A percentile compares a stretch with the other conserved stretches of the same genome.
Evolutionary conservation across 2,888 invertebrate genomes (phyloP).

Genomic region (Rhingia campestris): DNA sequence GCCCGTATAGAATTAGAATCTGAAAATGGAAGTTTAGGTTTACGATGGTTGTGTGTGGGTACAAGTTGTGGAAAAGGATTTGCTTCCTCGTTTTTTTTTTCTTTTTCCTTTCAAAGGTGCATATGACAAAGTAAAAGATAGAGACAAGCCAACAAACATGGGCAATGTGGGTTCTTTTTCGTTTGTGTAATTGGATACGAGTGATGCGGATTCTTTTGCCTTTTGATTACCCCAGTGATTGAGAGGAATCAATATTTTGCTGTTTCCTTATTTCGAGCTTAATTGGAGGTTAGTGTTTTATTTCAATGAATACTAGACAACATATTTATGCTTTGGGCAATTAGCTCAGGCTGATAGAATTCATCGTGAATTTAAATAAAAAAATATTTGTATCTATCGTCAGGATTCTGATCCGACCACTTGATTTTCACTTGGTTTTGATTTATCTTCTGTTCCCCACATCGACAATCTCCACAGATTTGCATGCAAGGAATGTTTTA

Average conservation of each 20-base stretch:
- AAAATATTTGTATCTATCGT: too few species aligned
- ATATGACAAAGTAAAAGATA: background rate
- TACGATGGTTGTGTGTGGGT: background rate
- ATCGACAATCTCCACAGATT: too few species aligned
- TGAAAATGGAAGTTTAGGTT: constrained; percentile 27
- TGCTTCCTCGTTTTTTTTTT: background rate
- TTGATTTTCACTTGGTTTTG: too few species aligned
- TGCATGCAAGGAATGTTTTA: too few species aligned
- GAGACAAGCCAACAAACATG: background rate
- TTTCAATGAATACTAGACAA: too few species aligned
- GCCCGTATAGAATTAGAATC: constrained; percentile 40
- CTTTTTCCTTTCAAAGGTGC: constrained; percentile 6
- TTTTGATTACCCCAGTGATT: constrained; percentile 45
- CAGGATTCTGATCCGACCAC: too few species aligned
- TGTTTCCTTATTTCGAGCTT: too few species aligned
- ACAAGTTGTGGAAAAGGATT: constrained; percentile 2
- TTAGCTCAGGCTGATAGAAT: too few species aligned
- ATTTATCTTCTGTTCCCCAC: too few species aligned
- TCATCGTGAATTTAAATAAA: too few species aligned
- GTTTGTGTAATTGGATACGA: constrained; percentile 2
- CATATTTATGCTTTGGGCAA: too few species aligned
- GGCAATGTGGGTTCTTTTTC: constrained; percentile 7
- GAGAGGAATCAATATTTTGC: constrained; percentile 42
- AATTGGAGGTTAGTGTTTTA: too few species aligned
- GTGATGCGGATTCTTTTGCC: constrained; percentile 22